Evolutionary conservation across 2,113 vertebrate genomes (phyloP).

Genomic region (Canis aureus): DNA sequence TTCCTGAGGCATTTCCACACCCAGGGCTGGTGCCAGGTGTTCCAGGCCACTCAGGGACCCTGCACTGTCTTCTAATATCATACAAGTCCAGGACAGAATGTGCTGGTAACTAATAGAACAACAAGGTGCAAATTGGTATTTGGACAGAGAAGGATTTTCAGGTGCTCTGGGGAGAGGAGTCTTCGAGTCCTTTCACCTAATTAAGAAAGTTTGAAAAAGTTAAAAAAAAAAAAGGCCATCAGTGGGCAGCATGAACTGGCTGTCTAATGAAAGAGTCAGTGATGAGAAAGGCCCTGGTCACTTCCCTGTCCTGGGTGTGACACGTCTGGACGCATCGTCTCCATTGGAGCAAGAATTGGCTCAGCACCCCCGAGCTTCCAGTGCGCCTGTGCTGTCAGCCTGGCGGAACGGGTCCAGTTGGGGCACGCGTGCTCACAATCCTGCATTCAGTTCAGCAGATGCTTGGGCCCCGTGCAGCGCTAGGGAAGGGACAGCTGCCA

Average conservation of each 20-base stretch:
- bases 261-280: not conserved
- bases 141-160: not conserved
- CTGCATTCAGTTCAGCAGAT: not conserved
- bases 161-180: not conserved
- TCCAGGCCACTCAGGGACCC: not conserved
- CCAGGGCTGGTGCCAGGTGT: not conserved
- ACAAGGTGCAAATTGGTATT: not conserved
- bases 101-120: not conserved
- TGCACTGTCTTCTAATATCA: not conserved
- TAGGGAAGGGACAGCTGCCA: accelerated
- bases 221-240: no score
- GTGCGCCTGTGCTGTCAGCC: accelerated
- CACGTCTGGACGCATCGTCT: accelerated
- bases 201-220: not conserved
- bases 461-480: not conserved
- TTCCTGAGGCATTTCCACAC: not conserved
- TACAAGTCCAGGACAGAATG: not conserved
- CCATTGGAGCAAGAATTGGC: not conserved
- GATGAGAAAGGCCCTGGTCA: accelerated
- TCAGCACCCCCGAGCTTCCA: accelerated
- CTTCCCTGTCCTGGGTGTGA: accelerated
- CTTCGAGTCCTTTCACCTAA: not conserved
- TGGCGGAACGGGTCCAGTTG: not conserved
- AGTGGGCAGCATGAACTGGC: not conserved
- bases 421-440: accelerated